phyloP scores from a whole-genome alignment of 2,113 vertebrate genomes.

The Apaloderma vittatum region DNA sequence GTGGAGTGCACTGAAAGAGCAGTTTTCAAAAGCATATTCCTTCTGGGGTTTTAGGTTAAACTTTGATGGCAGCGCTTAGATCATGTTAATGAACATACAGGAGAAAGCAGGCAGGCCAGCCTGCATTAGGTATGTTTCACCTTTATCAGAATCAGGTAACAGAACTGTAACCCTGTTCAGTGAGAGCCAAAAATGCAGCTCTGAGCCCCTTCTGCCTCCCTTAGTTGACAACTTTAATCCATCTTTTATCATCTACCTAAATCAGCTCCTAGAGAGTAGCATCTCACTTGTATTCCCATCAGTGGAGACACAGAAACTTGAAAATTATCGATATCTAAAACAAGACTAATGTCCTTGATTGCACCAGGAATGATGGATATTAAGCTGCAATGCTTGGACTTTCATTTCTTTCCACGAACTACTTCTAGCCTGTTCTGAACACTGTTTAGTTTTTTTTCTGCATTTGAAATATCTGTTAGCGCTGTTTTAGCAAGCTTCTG shows the following conservation, averaged over 20 bases:
- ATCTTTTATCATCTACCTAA: neutral
- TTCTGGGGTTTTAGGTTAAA: neutral
- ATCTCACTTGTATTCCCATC: neutral
- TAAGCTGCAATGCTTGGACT: neutral
- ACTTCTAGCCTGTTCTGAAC: neutral
- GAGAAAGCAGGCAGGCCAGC: neutral
- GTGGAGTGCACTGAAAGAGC: neutral
- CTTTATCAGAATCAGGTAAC: neutral
- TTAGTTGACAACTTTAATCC: neutral
- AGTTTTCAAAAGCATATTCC: neutral
- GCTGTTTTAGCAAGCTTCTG: neutral
- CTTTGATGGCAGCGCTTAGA: neutral
- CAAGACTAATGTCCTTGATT: neutral
- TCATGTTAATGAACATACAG: neutral
- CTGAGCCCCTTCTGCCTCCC: neutral
- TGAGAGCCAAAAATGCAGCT: neutral
- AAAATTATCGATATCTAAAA: neutral
- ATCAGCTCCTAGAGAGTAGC: neutral
- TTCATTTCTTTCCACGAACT: neutral
- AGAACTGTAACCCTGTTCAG: neutral
- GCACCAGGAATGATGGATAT: neutral
- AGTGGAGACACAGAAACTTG: neutral
- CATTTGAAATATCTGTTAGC: neutral
- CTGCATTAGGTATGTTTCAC: neutral
- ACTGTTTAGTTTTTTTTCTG: neutral